phyloP scores from a whole-genome alignment of 1,140 invertebrate species.

The Plectrocnemia conspersa region DNA sequence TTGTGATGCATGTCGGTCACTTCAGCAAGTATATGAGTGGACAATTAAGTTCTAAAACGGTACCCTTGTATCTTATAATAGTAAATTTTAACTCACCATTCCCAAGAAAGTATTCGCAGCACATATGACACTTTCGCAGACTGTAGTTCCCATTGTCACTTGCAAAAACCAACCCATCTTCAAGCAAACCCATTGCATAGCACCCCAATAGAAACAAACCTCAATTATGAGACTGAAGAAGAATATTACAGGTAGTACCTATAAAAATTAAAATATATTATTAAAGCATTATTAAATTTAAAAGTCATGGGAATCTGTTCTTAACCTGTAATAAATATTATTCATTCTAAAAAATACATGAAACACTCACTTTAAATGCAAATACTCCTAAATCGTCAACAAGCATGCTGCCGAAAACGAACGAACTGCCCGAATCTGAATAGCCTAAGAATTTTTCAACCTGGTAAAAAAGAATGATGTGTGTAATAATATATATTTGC shows the following conservation, averaged over 20 bases:
- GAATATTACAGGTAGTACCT: conserved; percentile 82
- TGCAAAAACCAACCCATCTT: conserved; percentile 76
- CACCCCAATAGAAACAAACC: conserved; percentile 81
- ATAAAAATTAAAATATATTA: conserved; percentile 35
- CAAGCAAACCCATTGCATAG: conserved; percentile 82
- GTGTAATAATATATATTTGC: neutral
- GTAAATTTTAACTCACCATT: conserved; percentile 65
- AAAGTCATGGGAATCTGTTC: neutral
- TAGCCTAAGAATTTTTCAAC: conserved; percentile 75
- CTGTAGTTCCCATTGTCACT: conserved; percentile 73
- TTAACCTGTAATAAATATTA: neutral
- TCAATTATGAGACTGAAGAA: conserved; percentile 87
- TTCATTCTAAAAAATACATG: neutral
- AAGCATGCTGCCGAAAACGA: conserved; percentile 77
- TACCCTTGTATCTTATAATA: too few species aligned
- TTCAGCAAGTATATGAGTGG: too few species aligned
- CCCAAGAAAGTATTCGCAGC: conserved; percentile 88
- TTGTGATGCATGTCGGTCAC: too few species aligned
- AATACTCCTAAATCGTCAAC: conserved; percentile 61
- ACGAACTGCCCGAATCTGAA: conserved; percentile 70
- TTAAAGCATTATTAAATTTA: conserved; percentile 1
- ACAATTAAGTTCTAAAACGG: too few species aligned
- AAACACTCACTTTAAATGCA: conserved; percentile 69
- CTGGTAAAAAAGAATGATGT: conserved; percentile 33
- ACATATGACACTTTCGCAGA: conserved; percentile 88